These are phyloP conservation scores for Hypsibius dujardini DNA, from an alignment of 1,140 invertebrate genomes.

Conservation along the genomic window DNA sequence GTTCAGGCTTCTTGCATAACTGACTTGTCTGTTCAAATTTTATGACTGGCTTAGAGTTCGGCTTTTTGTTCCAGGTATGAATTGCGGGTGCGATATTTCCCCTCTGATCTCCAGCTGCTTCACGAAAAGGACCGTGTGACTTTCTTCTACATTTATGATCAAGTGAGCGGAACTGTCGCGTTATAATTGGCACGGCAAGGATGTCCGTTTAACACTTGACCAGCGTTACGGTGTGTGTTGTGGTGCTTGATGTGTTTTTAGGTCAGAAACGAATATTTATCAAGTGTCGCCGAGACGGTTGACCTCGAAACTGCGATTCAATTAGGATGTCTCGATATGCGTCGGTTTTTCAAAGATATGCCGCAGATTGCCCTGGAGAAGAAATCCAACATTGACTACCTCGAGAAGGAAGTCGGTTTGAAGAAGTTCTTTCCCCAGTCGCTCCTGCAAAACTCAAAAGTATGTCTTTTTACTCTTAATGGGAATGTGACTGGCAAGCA, in stretches of 20 bases:
- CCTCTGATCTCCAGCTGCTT: slow-evolving; percentile 64
- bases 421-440: slow-evolving; percentile 78
- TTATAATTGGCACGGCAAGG: no score
- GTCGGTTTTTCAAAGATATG: slow-evolving; percentile 65
- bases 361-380: slow-evolving; percentile 73
- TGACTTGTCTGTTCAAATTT: no score
- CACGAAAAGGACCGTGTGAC: slow-evolving; percentile 77
- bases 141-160: slow-evolving; percentile 88
- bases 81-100: slow-evolving; percentile 72
- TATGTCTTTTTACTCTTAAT: no score
- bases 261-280: slow-evolving; percentile 80
- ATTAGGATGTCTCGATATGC: slow-evolving; percentile 82
- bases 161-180: slow-evolving; percentile 43
- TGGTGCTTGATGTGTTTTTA: slow-evolving; percentile 33
- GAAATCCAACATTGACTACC: slow-evolving; percentile 84
- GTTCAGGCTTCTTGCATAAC: no score
- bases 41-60: no score
- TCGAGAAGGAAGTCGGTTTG: slow-evolving; percentile 86
- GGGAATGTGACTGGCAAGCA: no score
- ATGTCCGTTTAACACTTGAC: no score
- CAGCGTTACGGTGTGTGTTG: neutral
- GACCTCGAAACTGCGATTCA: slow-evolving; percentile 78
- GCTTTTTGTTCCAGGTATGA: slow-evolving; percentile 69
- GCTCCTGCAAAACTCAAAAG: slow-evolving; percentile 64
- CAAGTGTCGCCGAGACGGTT: slow-evolving; percentile 47